Base-by-base conservation (phyloP, 2,797 vertebrate species). In the Eupleurogrammus muticus region DNA sequence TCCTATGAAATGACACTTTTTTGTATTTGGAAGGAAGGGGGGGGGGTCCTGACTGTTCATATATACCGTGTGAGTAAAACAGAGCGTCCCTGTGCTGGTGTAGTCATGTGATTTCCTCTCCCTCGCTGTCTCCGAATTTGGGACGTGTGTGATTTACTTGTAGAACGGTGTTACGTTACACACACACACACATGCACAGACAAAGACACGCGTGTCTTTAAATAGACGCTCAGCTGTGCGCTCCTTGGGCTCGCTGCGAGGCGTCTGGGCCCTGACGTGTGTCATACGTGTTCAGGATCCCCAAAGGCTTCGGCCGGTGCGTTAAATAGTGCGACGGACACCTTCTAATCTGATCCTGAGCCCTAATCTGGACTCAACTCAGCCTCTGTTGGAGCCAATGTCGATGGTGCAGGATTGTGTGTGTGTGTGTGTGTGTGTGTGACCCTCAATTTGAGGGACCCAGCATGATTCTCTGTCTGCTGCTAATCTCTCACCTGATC, bases 181-280 rank as follows among this genome's bases (percentile, higher is more conserved):
- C 6, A 14, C 20, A 12, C 23, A 21, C 20, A 12, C 28, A 28
- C 63, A 75, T 55, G 36, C 24, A 23, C 49, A 50, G 19, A 35
- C 44, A 49, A 5, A 16, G n/a, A 12, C 28, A 48, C 8, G 16
- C 20, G 9, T n/a, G 11, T 66, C 69, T 73, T 21, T 80, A 84
- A 89, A 85, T 77, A 85, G 62, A 75, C 13, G 1, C 55, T 85
- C 60, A 75, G 61, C 71, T 81, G 51, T 61, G 59, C 47, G 6
- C 47, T 40, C 35, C 21, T 38, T 59, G 52, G 12, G 10, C 49
- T 49, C 10, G 32, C 32, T 5, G 32, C 49, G 48, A 66, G 52
- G 20, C 34, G 46, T 47, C 14, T 40, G 21, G 4, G 9, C 42
- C 63, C 49, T 51, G 49, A 81, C 49, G 13, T 3, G 23, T 20